A percentile compares a stretch with the other conserved stretches of the same genome.
phyloP scores from a whole-genome alignment of 2,113 vertebrate species.

The Cathartes aura region DNA sequence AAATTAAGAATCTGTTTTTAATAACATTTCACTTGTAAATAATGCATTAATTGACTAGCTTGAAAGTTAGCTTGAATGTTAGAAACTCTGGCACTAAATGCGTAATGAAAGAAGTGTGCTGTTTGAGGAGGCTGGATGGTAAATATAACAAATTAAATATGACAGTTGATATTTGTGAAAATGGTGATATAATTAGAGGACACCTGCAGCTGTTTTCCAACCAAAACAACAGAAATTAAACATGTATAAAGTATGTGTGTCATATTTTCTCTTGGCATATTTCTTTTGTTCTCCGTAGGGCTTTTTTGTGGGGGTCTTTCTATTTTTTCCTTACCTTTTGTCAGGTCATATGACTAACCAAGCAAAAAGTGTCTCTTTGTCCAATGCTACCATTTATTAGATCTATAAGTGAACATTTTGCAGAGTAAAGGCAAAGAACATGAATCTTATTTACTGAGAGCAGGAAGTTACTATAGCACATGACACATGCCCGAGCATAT shows the following conservation, averaged over 20 bases:
- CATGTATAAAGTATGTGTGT: slow-evolving; percentile 77
- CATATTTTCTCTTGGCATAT: slow-evolving; percentile 67
- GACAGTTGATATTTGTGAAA: slow-evolving; percentile 88
- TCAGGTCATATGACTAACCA: slow-evolving; percentile 44
- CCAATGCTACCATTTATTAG: not conserved
- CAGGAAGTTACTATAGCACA: slow-evolving; percentile 17
- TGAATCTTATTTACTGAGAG: not conserved
- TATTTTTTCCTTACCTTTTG: slow-evolving; percentile 18
- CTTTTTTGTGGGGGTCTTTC: not conserved
- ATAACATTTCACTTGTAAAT: slow-evolving; percentile 98
- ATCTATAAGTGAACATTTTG: slow-evolving; percentile 13
- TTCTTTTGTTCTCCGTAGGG: slow-evolving; percentile 72
- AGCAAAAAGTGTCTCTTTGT: slow-evolving; percentile 57
- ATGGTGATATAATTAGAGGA: slow-evolving; percentile 86
- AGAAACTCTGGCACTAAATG: slow-evolving; percentile 82
- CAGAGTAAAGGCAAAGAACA: not conserved
- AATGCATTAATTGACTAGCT: slow-evolving; percentile 94
- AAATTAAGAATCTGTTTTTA: slow-evolving; percentile 98
- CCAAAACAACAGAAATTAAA: slow-evolving; percentile 87
- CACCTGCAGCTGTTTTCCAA: slow-evolving; percentile 85
- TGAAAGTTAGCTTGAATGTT: slow-evolving; percentile 90
- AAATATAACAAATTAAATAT: slow-evolving; percentile 84
- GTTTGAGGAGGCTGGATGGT: slow-evolving; percentile 77
- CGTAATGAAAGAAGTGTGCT: slow-evolving; percentile 81
- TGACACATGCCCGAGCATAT: not conserved